phyloP scores from a whole-genome alignment of 2,113 vertebrate species.

The Otus sunia region DNA sequence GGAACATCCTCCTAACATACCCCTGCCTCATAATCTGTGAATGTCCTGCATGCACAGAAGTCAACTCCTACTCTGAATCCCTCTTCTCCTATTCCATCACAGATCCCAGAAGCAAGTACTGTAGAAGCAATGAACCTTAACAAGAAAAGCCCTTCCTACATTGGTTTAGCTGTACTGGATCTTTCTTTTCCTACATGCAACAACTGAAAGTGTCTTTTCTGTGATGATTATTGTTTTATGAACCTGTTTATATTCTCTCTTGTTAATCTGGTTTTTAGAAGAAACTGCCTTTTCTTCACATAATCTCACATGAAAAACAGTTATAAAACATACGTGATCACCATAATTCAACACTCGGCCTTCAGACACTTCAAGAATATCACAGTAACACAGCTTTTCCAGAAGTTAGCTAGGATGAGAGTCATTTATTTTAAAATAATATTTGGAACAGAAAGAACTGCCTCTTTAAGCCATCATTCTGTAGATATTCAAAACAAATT shows the following conservation, averaged over 20 bases:
- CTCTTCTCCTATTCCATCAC: background rate
- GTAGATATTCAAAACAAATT: background rate
- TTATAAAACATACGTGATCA: background rate
- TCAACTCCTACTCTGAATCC: background rate
- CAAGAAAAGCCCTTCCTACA: background rate
- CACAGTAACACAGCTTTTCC: background rate
- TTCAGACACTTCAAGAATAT: background rate
- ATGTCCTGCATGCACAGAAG: background rate
- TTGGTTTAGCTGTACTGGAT: background rate
- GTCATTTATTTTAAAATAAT: background rate
- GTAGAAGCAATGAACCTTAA: background rate
- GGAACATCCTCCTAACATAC: fast-evolving
- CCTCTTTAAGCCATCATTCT: background rate
- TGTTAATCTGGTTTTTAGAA: background rate
- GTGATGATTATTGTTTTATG: background rate
- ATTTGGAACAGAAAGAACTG: background rate
- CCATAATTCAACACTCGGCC: background rate
- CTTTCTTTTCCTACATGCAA: background rate
- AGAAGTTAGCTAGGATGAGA: background rate
- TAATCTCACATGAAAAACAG: background rate
- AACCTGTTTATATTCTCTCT: background rate
- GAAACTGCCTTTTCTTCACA: background rate
- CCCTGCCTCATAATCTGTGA: background rate
- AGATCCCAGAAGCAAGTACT: background rate
- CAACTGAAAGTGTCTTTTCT: background rate